Evolutionary conservation across 2,797 vertebrate genomes (phyloP), one percentile per base, ranked within the genome.

Genomic region (Lophius americanus): DNA sequence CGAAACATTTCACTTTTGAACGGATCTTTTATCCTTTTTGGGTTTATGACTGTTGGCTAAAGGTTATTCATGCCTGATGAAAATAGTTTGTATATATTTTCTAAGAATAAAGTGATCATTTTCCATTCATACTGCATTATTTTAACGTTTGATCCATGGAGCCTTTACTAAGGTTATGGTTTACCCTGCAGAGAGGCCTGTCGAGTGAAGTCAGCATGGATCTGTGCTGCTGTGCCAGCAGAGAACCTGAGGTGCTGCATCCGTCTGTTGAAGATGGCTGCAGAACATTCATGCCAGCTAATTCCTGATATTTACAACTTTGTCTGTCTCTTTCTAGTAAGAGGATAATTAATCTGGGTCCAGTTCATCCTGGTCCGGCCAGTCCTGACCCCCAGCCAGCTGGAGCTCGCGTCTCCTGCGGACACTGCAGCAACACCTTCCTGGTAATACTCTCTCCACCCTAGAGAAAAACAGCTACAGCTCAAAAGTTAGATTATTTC

Each of bases 391-490:
- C 95, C 47, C 96, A 97, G 85, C 96, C 96, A 2, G 88, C 93
- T 2, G 96, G 96, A 60, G 96, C 96, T 64, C 87, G 96, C 2
- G 96, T 98, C 85, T 96, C 94, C 88, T 97, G 96, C 75, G 96
- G 95, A 79, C 96, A 98, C 85, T 98, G 96, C 94, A 96, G 93
- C 89, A 96, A 96, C 90, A 96, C 95, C 57, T 98, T 98, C 83
- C 91, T 98, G 96, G 96, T 97, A 94, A 9, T 5, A 14, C 43
- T n/a, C 43, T 37, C 44, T 51, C 37, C 35, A 2, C 12, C 60
- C n/a, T 57, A 36, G n/a, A 2, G 52, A 41, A 7, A 57, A 12
- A 39, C 60, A 23, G 23, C 23, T 23, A 23, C 23, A 23, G 23
- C 23, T 23, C 23, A 23, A 23, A 23, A 23, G 2, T 23, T 23